Evolutionary conservation across 2,113 vertebrate species (phyloP).

Genomic region (Cynoglossus semilaevis): DNA sequence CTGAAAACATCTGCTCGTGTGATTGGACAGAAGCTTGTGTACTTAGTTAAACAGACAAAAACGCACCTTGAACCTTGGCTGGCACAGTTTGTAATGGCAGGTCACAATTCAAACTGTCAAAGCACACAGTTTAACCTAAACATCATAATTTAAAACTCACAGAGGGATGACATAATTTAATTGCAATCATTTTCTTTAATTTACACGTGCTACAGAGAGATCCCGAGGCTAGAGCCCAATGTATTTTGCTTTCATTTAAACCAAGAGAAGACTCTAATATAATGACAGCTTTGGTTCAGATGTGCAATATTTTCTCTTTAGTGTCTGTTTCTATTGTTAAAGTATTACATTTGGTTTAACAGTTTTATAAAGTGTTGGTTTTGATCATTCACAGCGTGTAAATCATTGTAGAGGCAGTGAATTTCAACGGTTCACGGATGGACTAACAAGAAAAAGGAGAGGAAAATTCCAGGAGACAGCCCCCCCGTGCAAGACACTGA

Average conservation of each 20-base stretch:
- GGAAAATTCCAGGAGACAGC: conserved; percentile 29
- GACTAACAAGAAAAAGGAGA: conserved; percentile 11
- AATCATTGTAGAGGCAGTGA: conserved; percentile 14
- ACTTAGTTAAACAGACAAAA: conserved; percentile 35
- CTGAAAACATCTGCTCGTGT: conserved; percentile 42
- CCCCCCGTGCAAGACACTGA: conserved; percentile 28
- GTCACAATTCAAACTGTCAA: conserved; percentile 38
- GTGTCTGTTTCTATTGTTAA: conserved; percentile 8
- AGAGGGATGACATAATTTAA: neutral
- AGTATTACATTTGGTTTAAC: conserved; percentile 18
- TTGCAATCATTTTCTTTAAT: no score
- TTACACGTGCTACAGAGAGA: no score
- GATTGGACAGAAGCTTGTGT: conserved; percentile 52
- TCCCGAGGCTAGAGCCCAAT: neutral
- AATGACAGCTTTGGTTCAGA: neutral
- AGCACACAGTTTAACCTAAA: conserved; percentile 1
- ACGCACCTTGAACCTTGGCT: conserved; percentile 52
- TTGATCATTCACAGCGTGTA: conserved; percentile 23
- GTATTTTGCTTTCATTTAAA: neutral
- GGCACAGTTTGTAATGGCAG: conserved; percentile 28
- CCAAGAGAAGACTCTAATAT: neutral
- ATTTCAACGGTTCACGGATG: conserved; percentile 27
- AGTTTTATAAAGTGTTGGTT: conserved; percentile 12
- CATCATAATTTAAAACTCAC: conserved; percentile 2
- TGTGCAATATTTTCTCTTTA: neutral